Conservation (phyloP, 2,888 invertebrate genomes). For the Deroplatys truncata region DNA sequence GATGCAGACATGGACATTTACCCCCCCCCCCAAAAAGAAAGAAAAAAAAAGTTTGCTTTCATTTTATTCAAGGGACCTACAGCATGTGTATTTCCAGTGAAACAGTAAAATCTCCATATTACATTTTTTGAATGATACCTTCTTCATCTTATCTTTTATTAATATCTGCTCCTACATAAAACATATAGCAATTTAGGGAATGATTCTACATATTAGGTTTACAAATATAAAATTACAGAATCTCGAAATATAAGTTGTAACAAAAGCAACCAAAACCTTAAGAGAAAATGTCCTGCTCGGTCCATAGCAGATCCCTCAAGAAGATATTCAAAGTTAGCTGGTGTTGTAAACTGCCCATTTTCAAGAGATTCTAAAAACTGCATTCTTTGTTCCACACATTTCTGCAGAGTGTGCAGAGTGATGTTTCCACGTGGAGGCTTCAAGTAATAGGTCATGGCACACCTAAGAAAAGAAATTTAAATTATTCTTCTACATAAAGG, state of each 20-base stretch:
- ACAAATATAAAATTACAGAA: not conserved
- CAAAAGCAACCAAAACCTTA: conserved; percentile 5
- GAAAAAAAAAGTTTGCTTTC: no score
- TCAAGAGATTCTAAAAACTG: conserved; percentile 48
- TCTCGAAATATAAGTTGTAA: no score
- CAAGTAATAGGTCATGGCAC: conserved; percentile 48
- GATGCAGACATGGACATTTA: no score
- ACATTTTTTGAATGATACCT: no score
- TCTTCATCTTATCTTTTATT: no score
- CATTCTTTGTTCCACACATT: conserved; percentile 50
- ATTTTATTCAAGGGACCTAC: no score
- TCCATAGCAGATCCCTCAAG: conserved; percentile 57
- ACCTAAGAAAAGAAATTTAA: not conserved
- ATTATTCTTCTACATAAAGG: not conserved
- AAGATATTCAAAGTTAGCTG: conserved; percentile 50
- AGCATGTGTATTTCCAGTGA: no score
- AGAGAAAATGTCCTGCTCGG: conserved; percentile 53
- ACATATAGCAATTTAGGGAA: conserved; percentile 24
- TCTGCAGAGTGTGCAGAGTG: conserved; percentile 52
- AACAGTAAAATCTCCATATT: no score
- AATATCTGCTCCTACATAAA: not conserved
- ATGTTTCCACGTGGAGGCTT: conserved; percentile 53
- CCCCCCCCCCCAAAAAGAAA: no score
- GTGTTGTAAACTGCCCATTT: conserved; percentile 40
- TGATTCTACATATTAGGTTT: conserved; percentile 46